These are phyloP conservation scores for Diplodus puntazzo DNA, from an alignment of 2,797 vertebrate genomes.

Conservation along the genomic window DNA sequence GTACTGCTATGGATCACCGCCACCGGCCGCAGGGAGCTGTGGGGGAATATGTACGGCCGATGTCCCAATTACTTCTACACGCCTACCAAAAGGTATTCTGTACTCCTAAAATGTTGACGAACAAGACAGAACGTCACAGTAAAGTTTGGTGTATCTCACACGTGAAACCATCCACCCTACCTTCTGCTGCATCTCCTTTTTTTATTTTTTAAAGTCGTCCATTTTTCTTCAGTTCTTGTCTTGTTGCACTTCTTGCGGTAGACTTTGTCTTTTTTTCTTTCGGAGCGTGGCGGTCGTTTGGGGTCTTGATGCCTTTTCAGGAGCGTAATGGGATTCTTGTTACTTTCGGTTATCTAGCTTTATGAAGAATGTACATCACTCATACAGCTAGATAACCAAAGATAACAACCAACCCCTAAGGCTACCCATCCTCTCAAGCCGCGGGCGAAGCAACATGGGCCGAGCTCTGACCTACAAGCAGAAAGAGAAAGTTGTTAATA, in stretches of 20 bases:
- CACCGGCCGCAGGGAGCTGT: slow-evolving; percentile 45
- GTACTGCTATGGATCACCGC: slow-evolving; percentile 59
- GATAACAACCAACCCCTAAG: slow-evolving; percentile 93
- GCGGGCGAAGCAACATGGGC: slow-evolving; percentile 54
- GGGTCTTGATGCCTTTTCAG: slow-evolving; percentile 86
- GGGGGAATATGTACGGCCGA: slow-evolving; percentile 5
- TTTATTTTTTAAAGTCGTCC: slow-evolving; percentile 42
- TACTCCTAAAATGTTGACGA: slow-evolving; percentile 5
- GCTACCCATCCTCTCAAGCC: slow-evolving; percentile 79
- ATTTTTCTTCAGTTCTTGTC: slow-evolving; percentile 13
- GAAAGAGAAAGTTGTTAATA: slow-evolving; percentile 63
- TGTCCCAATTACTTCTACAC: slow-evolving; percentile 24
- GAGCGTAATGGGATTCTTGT: slow-evolving; percentile 95
- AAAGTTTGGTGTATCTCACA: background rate
- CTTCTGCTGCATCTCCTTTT: slow-evolving; percentile 33
- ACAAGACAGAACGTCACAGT: background rate
- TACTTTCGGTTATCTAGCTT: slow-evolving; percentile 96
- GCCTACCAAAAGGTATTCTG: background rate
- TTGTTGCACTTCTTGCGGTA: slow-evolving; percentile 19
- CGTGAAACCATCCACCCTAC: slow-evolving; percentile 52
- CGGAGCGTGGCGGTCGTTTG: slow-evolving; percentile 25
- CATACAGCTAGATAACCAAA: slow-evolving; percentile 99
- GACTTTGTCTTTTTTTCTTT: slow-evolving; percentile 27
- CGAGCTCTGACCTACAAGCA: slow-evolving; percentile 76
- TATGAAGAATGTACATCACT: slow-evolving; percentile 95